These are phyloP conservation scores for Cistogaster globosa DNA, from an alignment of 2,888 invertebrate species.

Conservation along the genomic window DNA sequence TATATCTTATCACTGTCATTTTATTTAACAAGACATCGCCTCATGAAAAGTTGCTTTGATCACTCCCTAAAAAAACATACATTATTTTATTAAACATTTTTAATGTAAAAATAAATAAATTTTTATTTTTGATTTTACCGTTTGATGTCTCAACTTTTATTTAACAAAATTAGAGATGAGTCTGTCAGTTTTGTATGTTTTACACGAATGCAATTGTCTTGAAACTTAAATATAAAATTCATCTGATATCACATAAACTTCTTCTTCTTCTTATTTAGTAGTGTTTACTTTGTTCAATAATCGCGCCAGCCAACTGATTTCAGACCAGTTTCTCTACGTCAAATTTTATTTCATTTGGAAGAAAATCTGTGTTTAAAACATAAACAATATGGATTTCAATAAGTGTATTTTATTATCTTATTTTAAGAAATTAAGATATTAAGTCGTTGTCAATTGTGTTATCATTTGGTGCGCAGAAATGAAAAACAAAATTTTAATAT, in stretches of 20 bases:
- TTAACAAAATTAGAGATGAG: neutral
- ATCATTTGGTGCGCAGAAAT: neutral
- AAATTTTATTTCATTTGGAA: constrained; percentile 52
- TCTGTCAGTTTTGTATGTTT: neutral
- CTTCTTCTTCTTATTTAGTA: neutral
- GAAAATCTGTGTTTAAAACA: constrained; percentile 55
- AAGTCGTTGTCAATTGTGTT: neutral
- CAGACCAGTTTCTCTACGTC: constrained; percentile 54
- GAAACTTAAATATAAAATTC: constrained; percentile 8
- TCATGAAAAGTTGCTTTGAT: constrained; percentile 21
- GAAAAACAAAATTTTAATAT: too few relatives aligned
- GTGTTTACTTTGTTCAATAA: neutral
- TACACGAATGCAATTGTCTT: neutral
- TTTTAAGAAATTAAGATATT: neutral
- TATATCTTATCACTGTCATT: constrained; percentile 35
- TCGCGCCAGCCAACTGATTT: constrained; percentile 11
- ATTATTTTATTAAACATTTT: constrained; percentile 28
- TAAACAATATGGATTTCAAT: constrained; percentile 40
- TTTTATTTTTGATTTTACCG: constrained; percentile 10
- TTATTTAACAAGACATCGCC: constrained; percentile 33
- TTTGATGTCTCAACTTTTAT: constrained; percentile 20
- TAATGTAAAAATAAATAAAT: neutral
- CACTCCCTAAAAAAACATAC: constrained; percentile 44
- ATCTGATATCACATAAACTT: neutral
- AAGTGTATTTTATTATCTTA: neutral